Evolutionary conservation across 1,140 invertebrate species (phyloP), one percentile per base, ranked within the genome.

Genomic region (Lasaia peninsularis): DNA sequence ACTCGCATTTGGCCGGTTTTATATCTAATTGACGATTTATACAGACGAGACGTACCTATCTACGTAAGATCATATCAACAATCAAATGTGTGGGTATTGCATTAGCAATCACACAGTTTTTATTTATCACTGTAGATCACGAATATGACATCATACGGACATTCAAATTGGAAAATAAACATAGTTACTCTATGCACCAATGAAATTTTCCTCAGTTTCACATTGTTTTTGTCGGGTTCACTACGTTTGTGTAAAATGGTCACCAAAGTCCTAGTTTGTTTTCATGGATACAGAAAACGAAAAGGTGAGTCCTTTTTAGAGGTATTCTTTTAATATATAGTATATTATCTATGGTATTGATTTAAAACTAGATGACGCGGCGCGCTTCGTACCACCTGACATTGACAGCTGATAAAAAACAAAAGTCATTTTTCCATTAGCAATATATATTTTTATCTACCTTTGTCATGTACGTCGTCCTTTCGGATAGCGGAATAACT

Each of bases 161-260:
- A 20, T 62, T 35, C 52, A 62, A 68, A 63, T 50, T 56, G 54
- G 54, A 60, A 68, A 40, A 54, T 49, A 65, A 65, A 68, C 60
- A 68, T 35, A 9, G 12, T 35, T 21, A 56, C 16, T n/a, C 11
- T 60, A 51, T 66, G 67, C 65, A 69, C 54, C 60, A 60, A 48
- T 62, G 57, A 48, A 60, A 60, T 62, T 56, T 63, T 60, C 44
- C 60, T 71, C 71, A 80, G 73, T 78, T 48, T 53, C 51, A 56
- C 51, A 63, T 61, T 53, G 62, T 55, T 62, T 53, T 44, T 48
- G 7, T 20, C 4, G 18, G 1, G 40, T 48, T 2, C 6, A 11
- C 9, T 20, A 21, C 18, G 3, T 4, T 48, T 11, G 18, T 20
- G 10, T 48, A 21, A 48, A 61, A 61, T 72, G 11, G 58, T 72